Evolutionary conservation across 2,797 vertebrate genomes (phyloP), one percentile per base, ranked within the genome.

Genomic region (Cyprinella venusta): DNA sequence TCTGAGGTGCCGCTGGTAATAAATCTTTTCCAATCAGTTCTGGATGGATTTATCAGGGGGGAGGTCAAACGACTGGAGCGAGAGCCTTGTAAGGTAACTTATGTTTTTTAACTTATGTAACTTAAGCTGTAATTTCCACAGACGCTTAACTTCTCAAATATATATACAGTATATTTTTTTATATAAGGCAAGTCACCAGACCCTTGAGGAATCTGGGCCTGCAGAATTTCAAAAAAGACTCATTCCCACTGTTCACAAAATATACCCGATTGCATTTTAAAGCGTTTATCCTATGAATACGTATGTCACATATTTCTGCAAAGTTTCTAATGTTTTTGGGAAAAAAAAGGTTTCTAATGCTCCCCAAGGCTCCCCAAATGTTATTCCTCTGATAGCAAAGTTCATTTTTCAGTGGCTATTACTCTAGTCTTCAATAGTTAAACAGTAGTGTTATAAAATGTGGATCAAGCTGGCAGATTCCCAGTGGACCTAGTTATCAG

Each of bases 11-110:
- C 96, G 10, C 92, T 98, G 90, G 98, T 99, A 87, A 94, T 98
- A 79, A 99, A 99, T 89, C 93, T 99, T 63, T 99, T 99, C 93
- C 96, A 98, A 83, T 97, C 97, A 0, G 92, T 99, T 86, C 92
- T 99, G 81, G 98, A 99, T 26, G 97, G 97, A 76, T 99, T 99
- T 79, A 96, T 97, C 15, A 94, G 98, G 9, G 93, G 91, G 0
- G 94, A 97, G 85, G 88, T 92, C 15, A 98, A 96, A 92, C 95
- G 92, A 85, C 89, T 87, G 0, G 97, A 97, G 18, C 89, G 87
- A 0, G 96, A 96, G 68, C 92, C 92, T n/a, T 3, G 82, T 40
- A 95, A 94, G 93, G 94, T 95, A 89, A 82, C 30, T 72, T 6
- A 52, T 24, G 0, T 30, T 30, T 30, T 30, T 30, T 30, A 2